Conservation (phyloP, 2,888 invertebrate species). For the Calameuta pallipes region DNA sequence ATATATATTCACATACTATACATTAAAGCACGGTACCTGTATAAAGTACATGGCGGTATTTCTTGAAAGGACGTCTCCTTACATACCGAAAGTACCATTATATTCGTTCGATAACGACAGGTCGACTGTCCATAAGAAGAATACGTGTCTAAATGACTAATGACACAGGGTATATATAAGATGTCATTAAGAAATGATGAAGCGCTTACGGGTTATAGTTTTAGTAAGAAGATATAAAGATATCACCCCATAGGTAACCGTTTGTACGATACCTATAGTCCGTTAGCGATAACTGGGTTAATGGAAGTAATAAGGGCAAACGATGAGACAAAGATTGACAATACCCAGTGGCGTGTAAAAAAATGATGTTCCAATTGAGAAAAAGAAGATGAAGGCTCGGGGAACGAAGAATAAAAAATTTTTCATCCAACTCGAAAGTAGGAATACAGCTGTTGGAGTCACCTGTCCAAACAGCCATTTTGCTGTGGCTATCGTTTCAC, state of each 20-base stretch:
- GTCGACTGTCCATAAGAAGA: background rate
- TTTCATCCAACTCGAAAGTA: constrained; percentile 18
- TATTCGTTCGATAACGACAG: background rate
- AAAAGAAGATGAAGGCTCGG: constrained; percentile 21
- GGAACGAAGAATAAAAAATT: constrained; percentile 47
- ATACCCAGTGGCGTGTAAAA: background rate
- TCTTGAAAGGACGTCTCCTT: background rate
- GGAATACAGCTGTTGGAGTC: constrained; percentile 58
- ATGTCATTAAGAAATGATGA: background rate
- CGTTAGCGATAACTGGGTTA: background rate
- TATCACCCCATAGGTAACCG: too few relatives aligned
- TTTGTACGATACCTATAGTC: background rate
- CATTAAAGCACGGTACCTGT: background rate
- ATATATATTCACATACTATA: background rate
- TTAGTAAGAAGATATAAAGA: background rate
- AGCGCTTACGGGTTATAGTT: background rate
- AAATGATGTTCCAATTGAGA: background rate
- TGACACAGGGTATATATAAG: background rate
- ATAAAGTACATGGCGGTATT: background rate
- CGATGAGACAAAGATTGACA: background rate
- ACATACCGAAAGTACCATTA: background rate
- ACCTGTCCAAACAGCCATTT: constrained; percentile 62
- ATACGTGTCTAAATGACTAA: background rate
- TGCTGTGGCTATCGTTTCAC: constrained; percentile 45
- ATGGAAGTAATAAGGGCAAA: background rate